phyloP scores from a whole-genome alignment of 1,140 invertebrate genomes.

The Lucilia cuprina region DNA sequence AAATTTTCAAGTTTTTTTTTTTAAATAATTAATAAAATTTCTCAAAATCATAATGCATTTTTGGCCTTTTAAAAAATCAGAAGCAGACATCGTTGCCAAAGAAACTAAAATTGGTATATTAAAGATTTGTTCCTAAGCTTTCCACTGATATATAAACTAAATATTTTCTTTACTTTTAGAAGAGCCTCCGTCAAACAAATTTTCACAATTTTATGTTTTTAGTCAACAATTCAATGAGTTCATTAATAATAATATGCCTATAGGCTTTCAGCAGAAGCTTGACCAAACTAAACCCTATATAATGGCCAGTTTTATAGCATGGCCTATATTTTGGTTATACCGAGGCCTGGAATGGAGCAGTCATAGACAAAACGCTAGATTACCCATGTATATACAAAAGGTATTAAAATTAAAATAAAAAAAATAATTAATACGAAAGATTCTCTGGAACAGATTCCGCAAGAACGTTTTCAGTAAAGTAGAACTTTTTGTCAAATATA shows the following conservation, averaged over 20 bases:
- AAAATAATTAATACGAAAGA: too few species aligned
- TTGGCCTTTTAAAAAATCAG: neutral
- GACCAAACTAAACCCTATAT: constrained; percentile 46
- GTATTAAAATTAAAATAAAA: too few species aligned
- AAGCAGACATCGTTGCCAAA: neutral
- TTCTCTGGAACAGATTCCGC: too few species aligned
- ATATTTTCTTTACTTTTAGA: neutral
- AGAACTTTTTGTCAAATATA: too few species aligned
- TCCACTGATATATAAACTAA: too few species aligned
- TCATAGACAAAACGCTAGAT: constrained; percentile 43
- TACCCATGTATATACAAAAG: constrained; percentile 53
- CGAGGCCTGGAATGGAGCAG: constrained; percentile 50
- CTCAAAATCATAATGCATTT: neutral
- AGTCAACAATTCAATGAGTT: neutral
- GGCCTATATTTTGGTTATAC: constrained; percentile 53
- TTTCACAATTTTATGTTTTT: neutral
- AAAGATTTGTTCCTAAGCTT: neutral
- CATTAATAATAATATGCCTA: constrained; percentile 42
- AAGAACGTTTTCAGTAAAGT: too few species aligned
- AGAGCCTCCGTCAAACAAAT: neutral
- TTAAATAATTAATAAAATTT: neutral
- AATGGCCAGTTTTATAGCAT: constrained; percentile 44
- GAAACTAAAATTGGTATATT: neutral
- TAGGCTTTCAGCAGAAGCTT: constrained; percentile 45
- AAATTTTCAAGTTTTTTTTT: neutral